Conservation (phyloP, 1,140 invertebrate genomes). For the Idris sp. region DNA sequence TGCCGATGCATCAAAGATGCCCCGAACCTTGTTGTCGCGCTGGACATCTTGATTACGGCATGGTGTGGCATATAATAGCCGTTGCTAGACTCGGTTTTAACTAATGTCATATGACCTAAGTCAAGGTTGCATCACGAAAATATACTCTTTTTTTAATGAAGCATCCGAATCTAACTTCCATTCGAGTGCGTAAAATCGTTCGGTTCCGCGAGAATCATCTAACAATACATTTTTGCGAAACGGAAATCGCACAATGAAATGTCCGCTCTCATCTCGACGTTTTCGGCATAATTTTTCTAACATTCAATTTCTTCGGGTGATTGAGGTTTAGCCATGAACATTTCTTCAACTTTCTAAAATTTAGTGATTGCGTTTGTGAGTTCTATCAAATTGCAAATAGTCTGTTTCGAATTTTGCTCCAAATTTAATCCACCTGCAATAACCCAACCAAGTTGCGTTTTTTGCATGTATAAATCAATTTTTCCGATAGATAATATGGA, state of each 20-base stretch:
- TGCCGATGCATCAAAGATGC: not conserved
- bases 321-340: not conserved
- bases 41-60: not conserved
- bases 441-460: constrained; percentile 1
- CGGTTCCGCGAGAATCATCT: not conserved
- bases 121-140: constrained; percentile 7
- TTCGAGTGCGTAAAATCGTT: not conserved
- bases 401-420: not conserved
- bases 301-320: not conserved
- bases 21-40: not conserved
- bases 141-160: not conserved
- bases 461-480: not conserved
- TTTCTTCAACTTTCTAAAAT: constrained; percentile 22
- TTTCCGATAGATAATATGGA: too few relatives aligned
- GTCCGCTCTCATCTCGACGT: not conserved
- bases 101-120: constrained; percentile 13
- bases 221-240: not conserved
- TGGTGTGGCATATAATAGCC: not conserved
- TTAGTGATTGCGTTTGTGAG: not conserved
- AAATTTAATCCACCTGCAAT: not conserved
- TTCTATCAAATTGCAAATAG: constrained; percentile 2
- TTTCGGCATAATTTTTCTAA: constrained; percentile 16
- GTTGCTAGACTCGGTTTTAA: not conserved
- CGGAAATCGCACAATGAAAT: too few relatives aligned
- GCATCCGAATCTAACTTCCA: not conserved